Base-by-base conservation (phyloP, 2,113 vertebrate species). In the Ancistrus triradiatus region DNA sequence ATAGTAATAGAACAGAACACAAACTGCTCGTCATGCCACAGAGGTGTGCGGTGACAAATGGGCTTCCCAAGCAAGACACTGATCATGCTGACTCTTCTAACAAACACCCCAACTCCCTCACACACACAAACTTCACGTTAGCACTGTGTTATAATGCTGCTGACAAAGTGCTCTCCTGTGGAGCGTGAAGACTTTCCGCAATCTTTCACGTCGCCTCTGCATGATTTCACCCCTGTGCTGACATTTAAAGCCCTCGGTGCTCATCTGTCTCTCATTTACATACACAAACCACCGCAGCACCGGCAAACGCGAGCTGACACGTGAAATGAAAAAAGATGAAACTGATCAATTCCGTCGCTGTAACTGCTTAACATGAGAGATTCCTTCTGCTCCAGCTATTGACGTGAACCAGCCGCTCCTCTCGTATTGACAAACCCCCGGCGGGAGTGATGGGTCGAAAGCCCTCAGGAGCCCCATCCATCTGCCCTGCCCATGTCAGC, bases 361-460 rank as follows among this genome's bases (percentile, higher is more conserved):
- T 75, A 73, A 82, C 75, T 78, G 72, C 74, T 66, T 66, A 48
- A 69, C 52, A 9, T 66, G 66, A 67, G 62, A 42, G n/a, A 72
- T 77, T 69, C 25, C 72, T 49, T 66, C 44, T 76, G 77, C 56
- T 73, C 72, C 69, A 59, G 1, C 44, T 78, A 82, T 81, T 76
- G 81, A 84, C 81, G 66, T 18, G 25, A 49, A 80, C 74, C 77
- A 76, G 80, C 76, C 69, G 60, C 38, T 73, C 59, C 68, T 68
- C 69, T 81, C 75, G 67, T 66, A 76, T 76, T 78, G 83, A 81
- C 77, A 66, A 75, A 80, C 70, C 66, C 70, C 66, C 68, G 18
- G 49, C 43, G 63, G 31, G 76, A 72, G 74, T 46, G 46, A 73
- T 66, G 71, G 72, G 57, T 37, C 64, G 40, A 58, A 59, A 59